Percentiles rank a stretch among this genome's conserved stretches.
phyloP scores from a whole-genome alignment of 2,113 vertebrate genomes.

The Myotis brandtii region DNA sequence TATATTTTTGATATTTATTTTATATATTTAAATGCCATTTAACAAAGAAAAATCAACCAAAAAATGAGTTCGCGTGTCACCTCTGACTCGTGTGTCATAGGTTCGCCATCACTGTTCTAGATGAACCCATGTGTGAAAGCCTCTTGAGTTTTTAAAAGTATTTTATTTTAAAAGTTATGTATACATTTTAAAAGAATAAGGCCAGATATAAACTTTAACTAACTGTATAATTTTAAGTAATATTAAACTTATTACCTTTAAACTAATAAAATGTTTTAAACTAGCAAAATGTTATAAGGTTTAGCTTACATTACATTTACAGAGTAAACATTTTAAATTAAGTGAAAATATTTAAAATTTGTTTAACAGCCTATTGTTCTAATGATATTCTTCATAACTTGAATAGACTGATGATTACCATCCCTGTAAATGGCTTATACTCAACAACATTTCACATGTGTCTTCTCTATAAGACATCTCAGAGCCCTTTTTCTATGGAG shows the following conservation, averaged over 20 bases:
- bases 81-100: no score
- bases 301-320: constrained; percentile 2
- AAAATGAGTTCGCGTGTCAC: no score
- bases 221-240: background rate
- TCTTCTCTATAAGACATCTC: background rate
- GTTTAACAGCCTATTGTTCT: background rate
- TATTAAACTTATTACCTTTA: background rate
- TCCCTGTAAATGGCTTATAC: background rate
- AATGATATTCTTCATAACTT: background rate
- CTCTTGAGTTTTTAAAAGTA: background rate
- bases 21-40: no score
- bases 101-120: no score
- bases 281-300: background rate
- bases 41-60: no score
- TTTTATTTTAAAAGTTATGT: background rate
- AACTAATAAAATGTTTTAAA: background rate
- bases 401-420: background rate
- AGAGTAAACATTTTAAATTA: background rate
- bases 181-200: constrained; percentile 25
- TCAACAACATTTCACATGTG: background rate
- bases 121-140: background rate
- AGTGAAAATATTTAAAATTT: constrained; percentile 22
- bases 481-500: background rate
- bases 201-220: background rate
- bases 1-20: no score